A percentile compares a stretch with the other conserved stretches of the same genome.
These are phyloP conservation scores for Odontothrips loti DNA, from an alignment of 2,888 invertebrate species.

Conservation along the genomic window DNA sequence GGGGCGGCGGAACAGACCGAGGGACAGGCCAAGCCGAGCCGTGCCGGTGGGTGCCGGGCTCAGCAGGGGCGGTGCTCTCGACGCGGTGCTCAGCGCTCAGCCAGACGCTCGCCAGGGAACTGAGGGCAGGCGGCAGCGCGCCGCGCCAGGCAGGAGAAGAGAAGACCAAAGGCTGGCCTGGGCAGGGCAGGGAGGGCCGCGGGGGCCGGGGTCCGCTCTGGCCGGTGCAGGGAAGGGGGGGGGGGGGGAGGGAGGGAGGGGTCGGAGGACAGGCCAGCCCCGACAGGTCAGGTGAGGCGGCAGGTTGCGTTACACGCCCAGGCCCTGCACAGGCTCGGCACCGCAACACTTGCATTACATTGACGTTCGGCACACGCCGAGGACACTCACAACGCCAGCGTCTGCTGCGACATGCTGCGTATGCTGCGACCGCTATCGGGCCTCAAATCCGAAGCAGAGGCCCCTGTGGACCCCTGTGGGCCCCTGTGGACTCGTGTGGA, in stretches of 20 bases:
- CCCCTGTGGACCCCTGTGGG: background rate
- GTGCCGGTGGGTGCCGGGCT: too few species aligned
- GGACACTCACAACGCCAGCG: background rate
- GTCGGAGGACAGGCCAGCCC: background rate
- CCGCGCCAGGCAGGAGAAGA: background rate
- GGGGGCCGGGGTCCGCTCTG: background rate
- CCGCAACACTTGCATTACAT: background rate
- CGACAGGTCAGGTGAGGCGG: background rate
- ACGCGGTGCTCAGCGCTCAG: background rate
- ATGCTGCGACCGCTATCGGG: too few species aligned
- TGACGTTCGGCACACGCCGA: background rate
- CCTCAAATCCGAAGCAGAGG: background rate
- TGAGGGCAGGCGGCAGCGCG: background rate
- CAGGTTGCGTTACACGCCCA: background rate
- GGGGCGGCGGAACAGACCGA: background rate
- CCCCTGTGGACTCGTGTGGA: background rate
- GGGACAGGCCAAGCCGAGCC: background rate
- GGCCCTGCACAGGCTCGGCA: background rate
- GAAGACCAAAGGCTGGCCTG: background rate
- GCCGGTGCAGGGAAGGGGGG: background rate
- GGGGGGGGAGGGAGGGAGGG: background rate
- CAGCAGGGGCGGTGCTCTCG: background rate
- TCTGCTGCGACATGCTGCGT: too few species aligned
- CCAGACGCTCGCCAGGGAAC: constrained; percentile 2
- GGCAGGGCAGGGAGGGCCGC: background rate